Conservation (phyloP, 1,140 invertebrate genomes). For the Pararge aegeria region DNA sequence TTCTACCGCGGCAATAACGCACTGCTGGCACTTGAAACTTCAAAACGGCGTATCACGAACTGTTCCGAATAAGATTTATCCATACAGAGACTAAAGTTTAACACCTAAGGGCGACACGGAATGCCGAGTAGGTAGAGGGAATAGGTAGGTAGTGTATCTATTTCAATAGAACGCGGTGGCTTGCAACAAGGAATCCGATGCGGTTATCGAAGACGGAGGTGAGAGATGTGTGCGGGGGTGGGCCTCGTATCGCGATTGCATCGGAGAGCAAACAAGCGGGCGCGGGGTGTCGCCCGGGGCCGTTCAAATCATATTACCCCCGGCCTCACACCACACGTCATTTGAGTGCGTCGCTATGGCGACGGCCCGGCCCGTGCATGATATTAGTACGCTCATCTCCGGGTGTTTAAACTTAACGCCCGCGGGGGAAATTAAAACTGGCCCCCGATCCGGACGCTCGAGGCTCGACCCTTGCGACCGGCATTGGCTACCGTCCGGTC, state of each 20-base stretch:
- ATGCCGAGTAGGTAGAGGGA: conserved; percentile 37
- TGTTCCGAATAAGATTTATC: not conserved
- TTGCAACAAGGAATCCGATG: conserved; percentile 73
- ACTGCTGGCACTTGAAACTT: not conserved
- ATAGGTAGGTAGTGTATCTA: conserved; percentile 51
- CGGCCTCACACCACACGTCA: conserved; percentile 69
- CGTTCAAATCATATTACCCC: conserved; percentile 76
- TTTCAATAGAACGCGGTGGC: conserved; percentile 70
- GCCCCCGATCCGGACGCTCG: conserved; percentile 59
- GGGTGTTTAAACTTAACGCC: conserved; percentile 71
- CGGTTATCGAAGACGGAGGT: conserved; percentile 72
- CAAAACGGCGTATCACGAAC: not conserved
- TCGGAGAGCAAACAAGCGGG: conserved; percentile 76
- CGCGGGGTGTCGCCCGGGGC: conserved; percentile 56
- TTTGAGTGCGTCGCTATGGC: conserved; percentile 73
- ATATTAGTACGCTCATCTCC: conserved; percentile 78
- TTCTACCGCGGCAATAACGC: no score
- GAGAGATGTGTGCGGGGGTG: conserved; percentile 57
- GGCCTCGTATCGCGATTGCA: conserved; percentile 74
- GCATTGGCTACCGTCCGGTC: conserved; percentile 14
- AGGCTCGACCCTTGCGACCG: conserved; percentile 29
- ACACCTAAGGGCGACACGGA: conserved; percentile 25
- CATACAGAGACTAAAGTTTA: not conserved
- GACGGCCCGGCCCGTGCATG: conserved; percentile 76
- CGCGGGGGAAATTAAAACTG: conserved; percentile 73